A percentile compares a stretch with the other conserved stretches of the same genome.
phyloP scores from a whole-genome alignment of 2,113 vertebrate genomes.

The Rana temporaria region DNA sequence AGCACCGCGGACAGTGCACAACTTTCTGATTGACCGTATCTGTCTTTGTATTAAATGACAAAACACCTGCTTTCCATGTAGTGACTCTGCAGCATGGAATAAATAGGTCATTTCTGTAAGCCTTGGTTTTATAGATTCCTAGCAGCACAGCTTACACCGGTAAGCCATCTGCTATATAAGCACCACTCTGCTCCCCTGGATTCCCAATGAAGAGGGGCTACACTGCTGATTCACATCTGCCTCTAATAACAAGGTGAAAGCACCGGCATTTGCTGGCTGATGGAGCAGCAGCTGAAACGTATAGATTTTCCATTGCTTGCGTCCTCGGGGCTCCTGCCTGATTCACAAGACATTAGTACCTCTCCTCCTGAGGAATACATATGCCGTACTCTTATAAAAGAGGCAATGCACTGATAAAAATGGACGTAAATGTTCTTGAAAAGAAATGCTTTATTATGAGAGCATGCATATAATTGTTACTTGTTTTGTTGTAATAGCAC shows the following conservation, averaged over 20 bases:
- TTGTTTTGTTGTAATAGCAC: no score
- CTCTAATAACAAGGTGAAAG: background rate
- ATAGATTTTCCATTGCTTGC: background rate
- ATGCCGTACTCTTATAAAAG: no score
- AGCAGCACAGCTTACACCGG: conserved; percentile 17
- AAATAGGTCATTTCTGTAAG: conserved; percentile 34
- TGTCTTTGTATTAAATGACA: background rate
- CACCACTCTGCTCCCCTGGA: conserved; percentile 31
- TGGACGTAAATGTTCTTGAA: no score
- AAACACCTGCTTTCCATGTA: conserved; percentile 12
- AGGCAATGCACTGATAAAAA: no score
- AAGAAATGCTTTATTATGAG: no score
- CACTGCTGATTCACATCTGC: conserved; percentile 37
- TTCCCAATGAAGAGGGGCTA: conserved; percentile 7
- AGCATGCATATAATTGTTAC: no score
- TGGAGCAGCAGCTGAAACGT: background rate
- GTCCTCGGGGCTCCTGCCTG: background rate
- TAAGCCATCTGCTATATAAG: conserved; percentile 33
- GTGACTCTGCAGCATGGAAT: background rate
- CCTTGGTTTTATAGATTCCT: background rate
- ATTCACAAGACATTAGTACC: background rate
- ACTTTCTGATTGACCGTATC: background rate
- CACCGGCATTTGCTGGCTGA: background rate
- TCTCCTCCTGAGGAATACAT: no score
- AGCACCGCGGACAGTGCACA: background rate